Percentiles rank a stretch among this genome's conserved stretches.
Conservation (phyloP, 2,113 vertebrate genomes). For the Mixornis gularis region DNA sequence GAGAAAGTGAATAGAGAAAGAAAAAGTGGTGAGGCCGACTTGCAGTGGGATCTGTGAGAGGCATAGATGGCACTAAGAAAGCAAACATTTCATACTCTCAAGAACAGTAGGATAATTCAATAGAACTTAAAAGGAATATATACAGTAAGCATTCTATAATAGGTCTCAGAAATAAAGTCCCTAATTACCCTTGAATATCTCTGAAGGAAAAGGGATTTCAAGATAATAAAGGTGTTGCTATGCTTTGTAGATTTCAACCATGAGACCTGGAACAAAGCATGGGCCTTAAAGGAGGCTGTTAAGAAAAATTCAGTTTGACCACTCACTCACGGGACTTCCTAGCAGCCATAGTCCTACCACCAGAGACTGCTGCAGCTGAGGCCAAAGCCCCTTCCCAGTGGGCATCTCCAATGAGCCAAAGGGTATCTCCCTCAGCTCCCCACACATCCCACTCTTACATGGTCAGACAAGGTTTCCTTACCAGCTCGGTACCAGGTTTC, state of each 20-base stretch:
- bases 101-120: neutral
- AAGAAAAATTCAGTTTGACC: neutral
- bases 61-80: neutral
- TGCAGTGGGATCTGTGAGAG: neutral
- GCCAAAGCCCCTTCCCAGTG: rapidly evolving
- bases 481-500: rapidly evolving
- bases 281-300: neutral
- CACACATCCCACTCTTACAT: neutral
- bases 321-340: neutral
- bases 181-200: neutral
- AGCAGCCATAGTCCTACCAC: neutral
- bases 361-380: neutral
- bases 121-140: neutral
- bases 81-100: neutral
- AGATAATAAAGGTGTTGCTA: neutral
- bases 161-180: neutral
- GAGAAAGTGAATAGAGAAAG: neutral
- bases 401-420: neutral
- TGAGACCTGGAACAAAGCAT: neutral
- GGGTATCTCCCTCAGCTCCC: rapidly evolving
- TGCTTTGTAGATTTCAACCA: neutral
- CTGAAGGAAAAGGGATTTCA: neutral
- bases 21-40: neutral
- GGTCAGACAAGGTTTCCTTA: neutral
- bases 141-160: neutral